phyloP scores from a whole-genome alignment of 2,797 vertebrate species.

The Acipenser ruthenus region DNA sequence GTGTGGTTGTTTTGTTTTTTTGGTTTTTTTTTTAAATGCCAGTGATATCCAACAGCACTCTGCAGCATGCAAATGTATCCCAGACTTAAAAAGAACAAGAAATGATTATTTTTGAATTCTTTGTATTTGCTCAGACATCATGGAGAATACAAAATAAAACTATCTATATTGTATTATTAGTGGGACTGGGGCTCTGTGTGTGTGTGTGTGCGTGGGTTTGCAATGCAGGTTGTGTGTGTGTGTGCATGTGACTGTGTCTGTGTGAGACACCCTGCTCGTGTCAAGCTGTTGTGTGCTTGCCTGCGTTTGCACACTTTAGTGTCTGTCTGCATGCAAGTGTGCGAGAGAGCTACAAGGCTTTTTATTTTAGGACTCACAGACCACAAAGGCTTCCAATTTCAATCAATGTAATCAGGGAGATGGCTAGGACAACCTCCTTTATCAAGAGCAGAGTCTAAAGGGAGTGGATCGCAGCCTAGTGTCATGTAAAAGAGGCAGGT shows the following conservation, averaged over 20 bases:
- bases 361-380: neutral
- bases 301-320: conserved; percentile 3
- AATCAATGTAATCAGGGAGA: too few species aligned
- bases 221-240: neutral
- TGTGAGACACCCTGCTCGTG: neutral
- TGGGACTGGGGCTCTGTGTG: conserved; percentile 25
- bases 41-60: conserved; percentile 9
- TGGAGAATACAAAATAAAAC: conserved; percentile 39
- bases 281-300: neutral
- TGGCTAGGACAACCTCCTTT: too few species aligned
- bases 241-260: conserved; percentile 5
- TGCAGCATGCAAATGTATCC: conserved; percentile 15
- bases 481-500: too few species aligned
- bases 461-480: too few species aligned
- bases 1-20: neutral
- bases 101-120: conserved; percentile 20
- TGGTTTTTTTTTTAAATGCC: neutral
- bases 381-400: neutral
- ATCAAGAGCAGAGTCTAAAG: too few species aligned
- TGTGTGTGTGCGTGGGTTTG: conserved; percentile 2
- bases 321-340: neutral
- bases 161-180: conserved; percentile 32
- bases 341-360: too few species aligned
- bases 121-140: conserved; percentile 25
- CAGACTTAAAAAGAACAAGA: conserved; percentile 8